Conservation (phyloP, 1,140 invertebrate species). For the Antheraea pernyi region DNA sequence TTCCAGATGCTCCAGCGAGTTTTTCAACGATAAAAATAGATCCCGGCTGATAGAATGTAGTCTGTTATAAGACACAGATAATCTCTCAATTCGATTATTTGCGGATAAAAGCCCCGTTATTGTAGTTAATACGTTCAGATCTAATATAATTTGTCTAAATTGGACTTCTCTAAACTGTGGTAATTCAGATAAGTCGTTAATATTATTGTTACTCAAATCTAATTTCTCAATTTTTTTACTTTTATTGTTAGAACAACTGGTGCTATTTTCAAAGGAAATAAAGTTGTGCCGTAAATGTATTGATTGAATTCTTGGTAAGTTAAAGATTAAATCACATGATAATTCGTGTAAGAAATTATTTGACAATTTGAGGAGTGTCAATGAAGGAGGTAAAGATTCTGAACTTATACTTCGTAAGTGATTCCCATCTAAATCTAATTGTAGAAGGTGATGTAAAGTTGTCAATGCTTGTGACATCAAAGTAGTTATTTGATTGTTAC, state of each 20-base stretch:
- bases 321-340: slow-evolving; percentile 82
- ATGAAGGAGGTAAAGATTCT: slow-evolving; percentile 81
- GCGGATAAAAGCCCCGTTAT: slow-evolving; percentile 84
- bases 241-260: slow-evolving; percentile 81
- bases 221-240: slow-evolving; percentile 87
- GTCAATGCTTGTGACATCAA: slow-evolving; percentile 80
- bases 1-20: slow-evolving; percentile 89
- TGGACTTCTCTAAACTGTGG: slow-evolving; percentile 85
- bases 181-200: slow-evolving; percentile 81
- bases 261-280: slow-evolving; percentile 81
- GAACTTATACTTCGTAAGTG: slow-evolving; percentile 82
- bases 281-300: slow-evolving; percentile 91
- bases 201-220: slow-evolving; percentile 91
- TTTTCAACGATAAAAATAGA: slow-evolving; percentile 85
- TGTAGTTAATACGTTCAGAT: slow-evolving; percentile 85
- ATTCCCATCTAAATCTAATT: slow-evolving; percentile 88
- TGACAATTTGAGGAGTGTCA: slow-evolving; percentile 87
- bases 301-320: slow-evolving; percentile 83
- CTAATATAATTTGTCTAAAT: slow-evolving; percentile 89
- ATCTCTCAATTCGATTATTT: slow-evolving; percentile 84
- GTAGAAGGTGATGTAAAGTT: slow-evolving; percentile 82
- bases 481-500: slow-evolving; percentile 88
- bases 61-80: slow-evolving; percentile 90
- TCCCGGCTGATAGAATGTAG: slow-evolving; percentile 84
- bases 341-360: slow-evolving; percentile 86